Conservation (phyloP, 2,888 invertebrate genomes). For the Scaptomyza reducta region DNA sequence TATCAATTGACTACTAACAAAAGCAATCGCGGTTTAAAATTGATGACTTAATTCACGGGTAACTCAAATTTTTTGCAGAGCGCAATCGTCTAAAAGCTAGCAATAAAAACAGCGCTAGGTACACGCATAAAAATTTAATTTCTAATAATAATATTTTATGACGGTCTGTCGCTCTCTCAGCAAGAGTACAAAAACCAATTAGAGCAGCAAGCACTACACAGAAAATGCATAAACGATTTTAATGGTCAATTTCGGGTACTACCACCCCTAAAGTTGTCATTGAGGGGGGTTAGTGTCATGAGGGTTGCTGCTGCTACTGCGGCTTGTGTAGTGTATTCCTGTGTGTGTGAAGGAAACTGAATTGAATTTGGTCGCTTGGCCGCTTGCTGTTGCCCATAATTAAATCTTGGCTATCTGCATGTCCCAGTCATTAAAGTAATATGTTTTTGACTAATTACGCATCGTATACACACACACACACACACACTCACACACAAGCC, state of each 20-base stretch:
- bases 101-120: constrained; percentile 48
- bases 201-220: constrained; percentile 54
- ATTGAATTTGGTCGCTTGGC: constrained; percentile 58
- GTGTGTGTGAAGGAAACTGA: constrained; percentile 21
- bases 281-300: background rate
- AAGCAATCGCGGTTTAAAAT: constrained; percentile 39
- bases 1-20: constrained; percentile 7
- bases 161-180: constrained; percentile 4
- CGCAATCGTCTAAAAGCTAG: constrained; percentile 43
- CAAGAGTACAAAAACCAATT: constrained; percentile 50
- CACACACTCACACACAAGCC: constrained; percentile 2
- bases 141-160: constrained; percentile 71
- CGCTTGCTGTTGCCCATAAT: constrained; percentile 62
- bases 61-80: constrained; percentile 18
- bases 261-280: constrained; percentile 2
- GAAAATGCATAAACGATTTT: constrained; percentile 71
- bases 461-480: constrained; percentile 23
- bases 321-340: constrained; percentile 7
- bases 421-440: constrained; percentile 67
- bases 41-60: constrained; percentile 44
- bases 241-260: constrained; percentile 61
- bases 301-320: constrained; percentile 14
- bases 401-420: constrained; percentile 66
- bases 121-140: constrained; percentile 62
- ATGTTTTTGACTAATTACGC: constrained; percentile 68